Percentiles rank a stretch among this genome's conserved stretches.
phyloP scores from a whole-genome alignment of 2,888 invertebrate genomes.

The Automeris io region DNA sequence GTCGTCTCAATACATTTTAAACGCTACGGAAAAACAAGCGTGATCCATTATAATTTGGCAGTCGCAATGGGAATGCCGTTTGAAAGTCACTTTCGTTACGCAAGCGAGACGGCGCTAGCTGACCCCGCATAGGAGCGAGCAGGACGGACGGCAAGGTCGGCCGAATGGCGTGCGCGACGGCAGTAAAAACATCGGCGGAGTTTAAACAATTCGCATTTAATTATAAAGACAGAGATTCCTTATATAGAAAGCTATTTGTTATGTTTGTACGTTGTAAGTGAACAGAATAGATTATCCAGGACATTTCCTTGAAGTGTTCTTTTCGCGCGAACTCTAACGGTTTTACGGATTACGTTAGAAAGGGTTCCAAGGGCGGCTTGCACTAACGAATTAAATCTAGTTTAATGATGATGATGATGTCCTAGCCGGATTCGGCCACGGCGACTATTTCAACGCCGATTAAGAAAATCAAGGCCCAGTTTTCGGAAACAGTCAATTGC shows the following conservation, averaged over 20 bases:
- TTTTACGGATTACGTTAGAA: too few species aligned
- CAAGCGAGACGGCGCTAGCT: conserved; percentile 19
- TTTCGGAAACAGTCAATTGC: too few species aligned
- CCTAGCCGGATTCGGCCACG: too few species aligned
- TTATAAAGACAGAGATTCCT: conserved; percentile 28
- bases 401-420: too few species aligned
- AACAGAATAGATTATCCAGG: neutral
- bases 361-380: too few species aligned
- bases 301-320: neutral
- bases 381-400: too few species aligned
- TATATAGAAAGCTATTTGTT: conserved; percentile 27
- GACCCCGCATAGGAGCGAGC: conserved; percentile 10
- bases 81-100: conserved; percentile 29
- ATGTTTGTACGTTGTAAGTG: conserved; percentile 7
- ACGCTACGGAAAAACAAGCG: conserved; percentile 24
- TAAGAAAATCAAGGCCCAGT: too few species aligned
- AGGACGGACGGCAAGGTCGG: conserved; percentile 24
- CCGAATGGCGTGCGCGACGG: conserved; percentile 32
- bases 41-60: conserved; percentile 33
- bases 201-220: conserved; percentile 28
- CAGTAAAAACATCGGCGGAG: conserved; percentile 23
- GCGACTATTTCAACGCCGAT: too few species aligned
- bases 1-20: conserved; percentile 6
- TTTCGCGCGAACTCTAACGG: too few species aligned
- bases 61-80: conserved; percentile 34